phyloP scores from a whole-genome alignment of 2,888 invertebrate species.

The Plagiodera versicolora region DNA sequence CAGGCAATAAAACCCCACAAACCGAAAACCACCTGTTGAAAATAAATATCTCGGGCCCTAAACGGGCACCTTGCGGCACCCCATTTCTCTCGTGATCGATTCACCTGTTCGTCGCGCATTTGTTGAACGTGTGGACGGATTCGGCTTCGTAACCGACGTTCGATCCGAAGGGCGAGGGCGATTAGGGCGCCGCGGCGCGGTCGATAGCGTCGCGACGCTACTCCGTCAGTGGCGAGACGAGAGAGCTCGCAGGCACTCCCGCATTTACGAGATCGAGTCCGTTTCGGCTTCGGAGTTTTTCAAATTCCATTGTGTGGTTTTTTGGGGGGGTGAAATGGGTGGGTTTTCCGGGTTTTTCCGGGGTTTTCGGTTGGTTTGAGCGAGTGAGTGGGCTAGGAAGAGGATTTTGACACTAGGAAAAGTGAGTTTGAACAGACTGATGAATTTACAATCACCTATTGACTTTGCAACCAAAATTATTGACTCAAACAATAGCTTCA shows the following conservation, averaged over 20 bases:
- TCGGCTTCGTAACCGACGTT: no score
- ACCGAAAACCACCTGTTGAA: no score
- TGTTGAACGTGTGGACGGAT: neutral
- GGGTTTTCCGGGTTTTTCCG: neutral
- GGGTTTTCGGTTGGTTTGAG: neutral
- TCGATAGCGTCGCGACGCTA: neutral
- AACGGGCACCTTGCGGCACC: neutral
- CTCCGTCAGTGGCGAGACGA: neutral
- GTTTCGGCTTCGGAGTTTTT: neutral
- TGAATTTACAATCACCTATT: no score
- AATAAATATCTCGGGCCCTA: no score
- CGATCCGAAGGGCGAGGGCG: no score
- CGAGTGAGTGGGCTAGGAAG: neutral
- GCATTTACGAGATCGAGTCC: no score
- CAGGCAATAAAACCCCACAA: no score
- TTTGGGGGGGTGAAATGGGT: neutral
- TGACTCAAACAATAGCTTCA: no score
- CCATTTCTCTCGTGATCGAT: neutral
- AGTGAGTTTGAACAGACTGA: neutral
- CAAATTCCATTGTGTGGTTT: neutral
- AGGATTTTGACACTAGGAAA: neutral
- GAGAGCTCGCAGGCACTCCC: neutral
- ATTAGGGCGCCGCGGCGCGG: neutral
- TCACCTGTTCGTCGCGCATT: neutral
- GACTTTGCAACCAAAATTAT: no score